These are phyloP conservation scores for Salticus scenicus DNA, from an alignment of 2,888 invertebrate genomes.

Conservation along the genomic window DNA sequence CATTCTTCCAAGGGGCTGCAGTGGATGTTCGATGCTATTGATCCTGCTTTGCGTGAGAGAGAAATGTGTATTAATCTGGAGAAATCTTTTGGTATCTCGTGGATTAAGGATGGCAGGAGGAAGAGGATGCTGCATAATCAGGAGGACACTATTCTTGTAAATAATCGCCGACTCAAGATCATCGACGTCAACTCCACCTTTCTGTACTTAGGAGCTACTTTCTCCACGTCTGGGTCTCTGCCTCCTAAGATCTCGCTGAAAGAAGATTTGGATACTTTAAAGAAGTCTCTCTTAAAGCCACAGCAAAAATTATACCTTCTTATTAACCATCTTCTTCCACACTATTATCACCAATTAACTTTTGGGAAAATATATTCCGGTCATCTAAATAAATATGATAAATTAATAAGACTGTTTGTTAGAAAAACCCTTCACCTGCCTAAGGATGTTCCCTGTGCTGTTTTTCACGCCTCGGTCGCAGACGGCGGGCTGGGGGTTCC, in stretches of 20 bases:
- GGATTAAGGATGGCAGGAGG: neutral
- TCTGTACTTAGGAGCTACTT: neutral
- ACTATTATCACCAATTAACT: neutral
- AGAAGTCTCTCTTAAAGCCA: neutral
- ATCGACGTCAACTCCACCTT: neutral
- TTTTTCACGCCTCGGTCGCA: no score
- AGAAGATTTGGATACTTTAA: neutral
- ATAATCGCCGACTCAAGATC: neutral
- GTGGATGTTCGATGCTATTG: neutral
- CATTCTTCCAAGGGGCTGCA: neutral
- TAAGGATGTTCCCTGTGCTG: neutral
- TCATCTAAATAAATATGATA: neutral
- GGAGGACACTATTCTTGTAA: neutral
- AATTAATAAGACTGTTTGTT: neutral
- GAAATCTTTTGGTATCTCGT: neutral
- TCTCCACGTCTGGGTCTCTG: no score
- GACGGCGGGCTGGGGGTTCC: no score
- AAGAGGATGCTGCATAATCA: neutral
- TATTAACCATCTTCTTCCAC: neutral
- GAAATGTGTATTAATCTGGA: neutral
- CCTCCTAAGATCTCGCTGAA: neutral
- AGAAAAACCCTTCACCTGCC: slow-evolving; percentile 1
- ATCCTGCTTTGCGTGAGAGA: neutral
- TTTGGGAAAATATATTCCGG: neutral
- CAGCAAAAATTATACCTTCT: slow-evolving; percentile 13